phyloP scores from a whole-genome alignment of 2,113 vertebrate genomes.

The Phalacrocorax brasilianus region DNA sequence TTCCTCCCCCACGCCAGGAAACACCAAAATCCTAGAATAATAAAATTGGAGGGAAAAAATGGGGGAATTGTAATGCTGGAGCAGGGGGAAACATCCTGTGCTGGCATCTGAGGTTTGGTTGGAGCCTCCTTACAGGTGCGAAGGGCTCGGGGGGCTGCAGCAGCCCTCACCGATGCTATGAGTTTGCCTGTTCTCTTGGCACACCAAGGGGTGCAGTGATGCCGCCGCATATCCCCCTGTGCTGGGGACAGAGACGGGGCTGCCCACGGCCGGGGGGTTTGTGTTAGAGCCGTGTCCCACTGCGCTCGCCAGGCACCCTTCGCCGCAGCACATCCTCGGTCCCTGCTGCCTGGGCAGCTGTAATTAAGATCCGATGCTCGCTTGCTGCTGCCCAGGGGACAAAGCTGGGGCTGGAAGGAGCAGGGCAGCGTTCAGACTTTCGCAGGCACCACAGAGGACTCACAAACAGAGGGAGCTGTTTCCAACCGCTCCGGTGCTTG shows the following conservation, averaged over 20 bases:
- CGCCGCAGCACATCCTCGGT: fast-evolving
- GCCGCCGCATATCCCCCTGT: neutral
- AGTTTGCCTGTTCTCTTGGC: neutral
- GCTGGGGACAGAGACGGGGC: neutral
- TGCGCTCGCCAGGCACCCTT: too few species aligned
- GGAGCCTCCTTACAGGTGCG: fast-evolving
- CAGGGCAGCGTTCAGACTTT: fast-evolving
- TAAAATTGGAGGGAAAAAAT: slow-evolving; percentile 11
- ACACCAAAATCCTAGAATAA: neutral
- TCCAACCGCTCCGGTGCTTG: neutral
- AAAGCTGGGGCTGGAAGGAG: neutral
- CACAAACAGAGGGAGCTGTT: slow-evolving; percentile 32
- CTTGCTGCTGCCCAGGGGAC: neutral
- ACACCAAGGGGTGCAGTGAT: fast-evolving
- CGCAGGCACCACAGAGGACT: neutral
- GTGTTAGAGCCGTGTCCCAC: neutral
- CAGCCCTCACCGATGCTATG: neutral
- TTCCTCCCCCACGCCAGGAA: neutral
- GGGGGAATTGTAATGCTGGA: neutral
- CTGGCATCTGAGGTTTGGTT: too few species aligned
- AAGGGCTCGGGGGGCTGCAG: neutral
- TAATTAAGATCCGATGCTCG: neutral
- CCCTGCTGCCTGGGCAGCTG: neutral
- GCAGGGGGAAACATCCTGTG: neutral
- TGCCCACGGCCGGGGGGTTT: neutral